phyloP scores from a whole-genome alignment of 2,888 invertebrate species.

The Acleris sparsana region DNA sequence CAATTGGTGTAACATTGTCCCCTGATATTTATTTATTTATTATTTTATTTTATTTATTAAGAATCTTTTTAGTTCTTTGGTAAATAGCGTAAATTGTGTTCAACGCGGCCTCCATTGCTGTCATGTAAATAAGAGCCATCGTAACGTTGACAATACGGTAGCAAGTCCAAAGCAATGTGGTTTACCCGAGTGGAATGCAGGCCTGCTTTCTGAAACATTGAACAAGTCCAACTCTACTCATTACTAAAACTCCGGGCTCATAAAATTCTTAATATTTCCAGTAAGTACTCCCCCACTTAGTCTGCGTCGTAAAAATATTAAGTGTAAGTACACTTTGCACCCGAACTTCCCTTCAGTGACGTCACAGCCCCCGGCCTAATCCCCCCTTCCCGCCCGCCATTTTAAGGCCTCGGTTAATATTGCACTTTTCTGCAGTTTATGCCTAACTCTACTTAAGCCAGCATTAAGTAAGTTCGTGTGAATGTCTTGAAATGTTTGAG shows the following conservation, averaged over 20 bases:
- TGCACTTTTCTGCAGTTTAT: constrained; percentile 36
- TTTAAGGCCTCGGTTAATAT: constrained; percentile 38
- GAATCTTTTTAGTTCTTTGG: no score
- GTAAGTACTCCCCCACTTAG: constrained; percentile 25
- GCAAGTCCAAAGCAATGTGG: no score
- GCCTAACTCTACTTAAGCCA: constrained; percentile 28
- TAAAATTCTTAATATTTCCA: constrained; percentile 26
- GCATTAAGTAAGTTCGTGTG: constrained; percentile 11
- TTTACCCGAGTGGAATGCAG: no score
- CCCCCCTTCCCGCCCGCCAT: constrained; percentile 20
- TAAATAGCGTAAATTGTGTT: no score
- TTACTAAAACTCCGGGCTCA: constrained; percentile 22
- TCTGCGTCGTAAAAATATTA: constrained; percentile 35
- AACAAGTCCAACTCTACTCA: constrained; percentile 6
- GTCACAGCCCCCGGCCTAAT: constrained; percentile 22
- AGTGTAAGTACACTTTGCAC: constrained; percentile 34
- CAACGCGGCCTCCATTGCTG: no score
- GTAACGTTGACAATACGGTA: no score
- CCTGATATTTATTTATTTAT: no score
- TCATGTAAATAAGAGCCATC: no score
- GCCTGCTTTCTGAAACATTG: no score
- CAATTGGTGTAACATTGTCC: no score
- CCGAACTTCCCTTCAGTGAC: constrained; percentile 32
- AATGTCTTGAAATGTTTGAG: constrained; percentile 6
- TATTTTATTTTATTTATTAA: no score